A percentile compares a stretch with the other conserved stretches of the same genome.
Conservation (phyloP, 2,888 invertebrate species). For the Lasioglossum lativentre region DNA sequence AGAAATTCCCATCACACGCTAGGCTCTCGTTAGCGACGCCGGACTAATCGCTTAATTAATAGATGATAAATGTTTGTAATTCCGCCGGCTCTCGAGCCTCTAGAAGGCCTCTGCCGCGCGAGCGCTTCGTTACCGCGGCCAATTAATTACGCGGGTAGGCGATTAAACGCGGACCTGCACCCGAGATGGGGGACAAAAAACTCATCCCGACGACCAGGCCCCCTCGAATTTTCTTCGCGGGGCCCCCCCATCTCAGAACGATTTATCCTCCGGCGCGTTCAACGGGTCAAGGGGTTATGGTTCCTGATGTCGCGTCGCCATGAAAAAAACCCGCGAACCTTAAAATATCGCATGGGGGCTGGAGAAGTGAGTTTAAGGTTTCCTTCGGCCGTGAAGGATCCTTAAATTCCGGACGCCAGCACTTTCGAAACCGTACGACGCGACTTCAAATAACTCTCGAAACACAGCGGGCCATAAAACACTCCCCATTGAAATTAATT, state of each 20-base stretch:
- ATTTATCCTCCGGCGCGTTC: conserved; percentile 63
- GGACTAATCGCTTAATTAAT: conserved; percentile 78
- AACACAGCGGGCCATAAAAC: conserved; percentile 31
- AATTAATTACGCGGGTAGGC: conserved; percentile 66
- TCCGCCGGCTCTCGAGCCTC: conserved; percentile 43
- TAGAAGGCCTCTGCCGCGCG: conserved; percentile 37
- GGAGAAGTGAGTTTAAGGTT: conserved; percentile 69
- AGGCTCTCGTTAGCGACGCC: conserved; percentile 66
- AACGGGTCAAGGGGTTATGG: conserved; percentile 64
- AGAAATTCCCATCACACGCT: conserved; percentile 63
- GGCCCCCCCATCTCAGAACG: conserved; percentile 5
- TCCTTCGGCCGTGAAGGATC: conserved; percentile 54
- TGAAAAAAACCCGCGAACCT: conserved; percentile 64
- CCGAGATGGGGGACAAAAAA: conserved; percentile 27
- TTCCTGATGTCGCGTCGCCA: conserved; percentile 63
- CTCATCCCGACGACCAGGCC: conserved; percentile 31
- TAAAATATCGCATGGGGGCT: conserved; percentile 70
- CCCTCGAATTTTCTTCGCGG: conserved; percentile 65
- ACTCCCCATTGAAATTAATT: conserved; percentile 43
- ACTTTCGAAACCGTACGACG: conserved; percentile 56
- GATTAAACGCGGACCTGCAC: conserved; percentile 54
- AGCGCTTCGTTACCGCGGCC: conserved; percentile 66
- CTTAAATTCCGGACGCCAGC: conserved; percentile 62
- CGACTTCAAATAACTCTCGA: conserved; percentile 53
- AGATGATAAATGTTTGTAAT: conserved; percentile 74